Conservation (phyloP, 2,113 vertebrate genomes). For the Platanista minor region DNA sequence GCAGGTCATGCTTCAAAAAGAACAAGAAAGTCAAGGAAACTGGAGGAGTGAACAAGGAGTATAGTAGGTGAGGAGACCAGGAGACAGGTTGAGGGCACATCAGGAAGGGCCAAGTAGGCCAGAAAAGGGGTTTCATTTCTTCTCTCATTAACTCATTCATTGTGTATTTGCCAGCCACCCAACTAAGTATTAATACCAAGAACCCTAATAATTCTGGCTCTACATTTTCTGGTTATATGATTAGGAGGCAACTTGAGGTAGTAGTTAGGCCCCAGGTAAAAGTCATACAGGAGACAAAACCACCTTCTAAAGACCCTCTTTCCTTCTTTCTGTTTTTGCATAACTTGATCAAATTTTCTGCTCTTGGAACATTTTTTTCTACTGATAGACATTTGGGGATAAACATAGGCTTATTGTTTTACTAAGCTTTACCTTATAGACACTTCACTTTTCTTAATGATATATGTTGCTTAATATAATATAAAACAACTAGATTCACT, state of each 20-base stretch:
- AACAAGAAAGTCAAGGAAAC: neutral
- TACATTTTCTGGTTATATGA: neutral
- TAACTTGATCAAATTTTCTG: neutral
- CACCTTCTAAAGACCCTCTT: neutral
- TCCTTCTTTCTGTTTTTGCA: neutral
- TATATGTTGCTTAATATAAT: neutral
- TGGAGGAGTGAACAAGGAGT: neutral
- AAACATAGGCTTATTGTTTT: neutral
- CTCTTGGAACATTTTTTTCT: neutral
- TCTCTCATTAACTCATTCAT: neutral
- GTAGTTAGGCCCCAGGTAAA: neutral
- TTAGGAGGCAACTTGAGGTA: neutral
- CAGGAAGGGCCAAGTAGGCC: neutral
- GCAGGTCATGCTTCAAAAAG: neutral
- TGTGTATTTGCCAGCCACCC: neutral
- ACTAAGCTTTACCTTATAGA: neutral
- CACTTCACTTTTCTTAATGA: neutral
- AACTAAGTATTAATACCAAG: neutral
- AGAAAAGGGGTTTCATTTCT: neutral
- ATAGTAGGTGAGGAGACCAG: neutral
- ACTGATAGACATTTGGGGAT: neutral
- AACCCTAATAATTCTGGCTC: neutral
- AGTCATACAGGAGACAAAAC: neutral
- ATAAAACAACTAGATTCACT: neutral
- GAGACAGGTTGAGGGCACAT: neutral